Conservation (phyloP, 2,797 vertebrate species). For the Pantherophis alleghaniensis region DNA sequence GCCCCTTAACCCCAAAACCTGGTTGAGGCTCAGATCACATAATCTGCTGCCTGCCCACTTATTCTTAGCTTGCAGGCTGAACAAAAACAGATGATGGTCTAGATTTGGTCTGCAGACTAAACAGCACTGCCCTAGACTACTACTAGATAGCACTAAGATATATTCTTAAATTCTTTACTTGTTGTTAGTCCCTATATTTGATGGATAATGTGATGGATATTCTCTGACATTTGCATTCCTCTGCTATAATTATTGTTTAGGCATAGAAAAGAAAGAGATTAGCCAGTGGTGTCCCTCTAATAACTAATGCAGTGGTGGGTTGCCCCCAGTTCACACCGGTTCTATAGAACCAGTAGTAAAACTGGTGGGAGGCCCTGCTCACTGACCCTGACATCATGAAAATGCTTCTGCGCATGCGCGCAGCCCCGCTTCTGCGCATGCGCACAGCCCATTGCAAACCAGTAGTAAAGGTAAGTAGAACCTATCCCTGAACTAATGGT, state of each 20-base stretch:
- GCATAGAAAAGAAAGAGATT: not conserved
- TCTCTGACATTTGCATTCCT: not conserved
- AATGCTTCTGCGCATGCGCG: too few relatives aligned
- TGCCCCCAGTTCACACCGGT: too few relatives aligned
- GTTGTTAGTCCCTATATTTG: not conserved
- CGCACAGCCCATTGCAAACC: too few relatives aligned
- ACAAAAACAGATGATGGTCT: not conserved
- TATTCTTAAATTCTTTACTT: not conserved
- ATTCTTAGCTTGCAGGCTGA: not conserved
- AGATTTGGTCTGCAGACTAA: not conserved
- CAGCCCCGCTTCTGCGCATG: too few relatives aligned
- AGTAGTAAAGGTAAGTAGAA: too few relatives aligned
- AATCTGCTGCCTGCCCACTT: not conserved
- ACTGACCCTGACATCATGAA: too few relatives aligned
- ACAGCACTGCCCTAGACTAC: not conserved
- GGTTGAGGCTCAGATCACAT: not conserved
- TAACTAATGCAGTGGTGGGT: too few relatives aligned
- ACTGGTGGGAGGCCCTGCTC: too few relatives aligned
- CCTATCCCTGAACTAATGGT: too few relatives aligned
- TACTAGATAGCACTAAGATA: not conserved
- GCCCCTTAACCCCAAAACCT: not conserved
- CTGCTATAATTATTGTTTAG: not conserved
- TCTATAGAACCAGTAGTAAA: too few relatives aligned
- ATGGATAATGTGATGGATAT: not conserved
- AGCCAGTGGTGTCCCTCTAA: not conserved